Percentiles rank a stretch among this genome's conserved stretches.
Evolutionary conservation across 2,888 invertebrate genomes (phyloP).

Genomic region (Eupithecia pulchellata): DNA sequence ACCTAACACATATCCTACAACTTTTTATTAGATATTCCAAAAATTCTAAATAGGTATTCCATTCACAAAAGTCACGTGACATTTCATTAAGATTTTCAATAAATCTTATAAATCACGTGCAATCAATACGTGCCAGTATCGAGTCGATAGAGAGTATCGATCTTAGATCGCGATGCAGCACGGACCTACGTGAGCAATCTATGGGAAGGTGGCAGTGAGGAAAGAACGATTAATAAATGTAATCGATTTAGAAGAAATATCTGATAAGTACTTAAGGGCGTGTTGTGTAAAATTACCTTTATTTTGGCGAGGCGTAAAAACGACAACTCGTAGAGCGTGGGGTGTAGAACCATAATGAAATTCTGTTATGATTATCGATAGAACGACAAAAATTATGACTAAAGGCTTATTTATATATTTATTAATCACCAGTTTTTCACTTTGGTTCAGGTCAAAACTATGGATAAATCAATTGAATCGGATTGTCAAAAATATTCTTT

Average conservation of each 20-base stretch:
- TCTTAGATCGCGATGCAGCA: conserved; percentile 24
- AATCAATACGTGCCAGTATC: conserved; percentile 3
- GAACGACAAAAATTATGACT: too few species aligned
- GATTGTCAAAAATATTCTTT: too few species aligned
- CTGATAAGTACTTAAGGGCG: not conserved
- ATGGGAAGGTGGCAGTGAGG: not conserved
- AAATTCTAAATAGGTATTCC: not conserved
- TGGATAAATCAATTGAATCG: too few species aligned
- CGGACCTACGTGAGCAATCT: conserved; percentile 16
- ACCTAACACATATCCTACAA: too few species aligned
- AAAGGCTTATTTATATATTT: too few species aligned
- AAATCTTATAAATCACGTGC: conserved; percentile 6
- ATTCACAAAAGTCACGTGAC: conserved; percentile 5
- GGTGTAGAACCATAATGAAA: too few species aligned
- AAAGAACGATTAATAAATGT: conserved; percentile 5
- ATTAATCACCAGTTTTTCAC: too few species aligned
- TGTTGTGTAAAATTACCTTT: not conserved
- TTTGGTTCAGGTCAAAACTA: too few species aligned
- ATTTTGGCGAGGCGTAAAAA: too few species aligned
- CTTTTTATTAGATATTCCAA: not conserved
- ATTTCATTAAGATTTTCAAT: conserved; percentile 3
- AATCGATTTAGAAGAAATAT: not conserved
- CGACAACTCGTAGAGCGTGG: too few species aligned
- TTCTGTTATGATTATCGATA: too few species aligned
- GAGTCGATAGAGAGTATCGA: not conserved